Evolutionary conservation across 1,140 invertebrate genomes (phyloP).

Genomic region (Orchesella cincta): DNA sequence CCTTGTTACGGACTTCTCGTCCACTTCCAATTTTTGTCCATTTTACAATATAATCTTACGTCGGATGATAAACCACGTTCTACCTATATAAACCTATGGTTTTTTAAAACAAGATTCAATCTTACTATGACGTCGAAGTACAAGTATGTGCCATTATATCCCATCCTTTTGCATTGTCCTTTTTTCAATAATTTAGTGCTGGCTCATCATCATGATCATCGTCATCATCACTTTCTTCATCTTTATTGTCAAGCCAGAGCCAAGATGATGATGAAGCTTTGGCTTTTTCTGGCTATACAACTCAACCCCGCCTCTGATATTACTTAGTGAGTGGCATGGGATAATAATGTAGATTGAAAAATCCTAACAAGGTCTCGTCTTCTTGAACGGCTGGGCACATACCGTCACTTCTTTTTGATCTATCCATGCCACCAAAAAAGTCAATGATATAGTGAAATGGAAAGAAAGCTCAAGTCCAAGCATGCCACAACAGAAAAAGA

Average conservation of each 20-base stretch:
- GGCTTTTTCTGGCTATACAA: background rate
- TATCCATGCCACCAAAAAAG: background rate
- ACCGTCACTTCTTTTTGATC: background rate
- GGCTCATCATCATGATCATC: slow-evolving; percentile 5
- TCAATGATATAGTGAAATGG: background rate
- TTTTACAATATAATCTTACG: too few relatives aligned
- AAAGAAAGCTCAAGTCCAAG: background rate
- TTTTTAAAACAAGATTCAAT: too few relatives aligned
- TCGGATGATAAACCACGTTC: too few relatives aligned
- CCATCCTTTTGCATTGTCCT: background rate
- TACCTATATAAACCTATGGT: too few relatives aligned
- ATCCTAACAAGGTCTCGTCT: slow-evolving; percentile 6
- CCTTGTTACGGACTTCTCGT: too few relatives aligned
- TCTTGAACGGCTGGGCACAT: slow-evolving; percentile 1
- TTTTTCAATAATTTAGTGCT: background rate
- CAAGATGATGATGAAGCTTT: background rate
- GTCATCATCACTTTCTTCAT: background rate
- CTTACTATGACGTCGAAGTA: too few relatives aligned
- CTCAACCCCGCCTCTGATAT: slow-evolving; percentile 2
- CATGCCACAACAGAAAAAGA: slow-evolving; percentile 16
- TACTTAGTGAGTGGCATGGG: background rate
- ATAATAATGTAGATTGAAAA: slow-evolving; percentile 1
- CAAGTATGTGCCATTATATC: too few relatives aligned
- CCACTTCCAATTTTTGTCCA: too few relatives aligned
- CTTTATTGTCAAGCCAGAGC: background rate